Percentiles rank a stretch among this genome's conserved stretches.
phyloP scores from a whole-genome alignment of 2,797 vertebrate genomes.

The Iguana delicatissima region DNA sequence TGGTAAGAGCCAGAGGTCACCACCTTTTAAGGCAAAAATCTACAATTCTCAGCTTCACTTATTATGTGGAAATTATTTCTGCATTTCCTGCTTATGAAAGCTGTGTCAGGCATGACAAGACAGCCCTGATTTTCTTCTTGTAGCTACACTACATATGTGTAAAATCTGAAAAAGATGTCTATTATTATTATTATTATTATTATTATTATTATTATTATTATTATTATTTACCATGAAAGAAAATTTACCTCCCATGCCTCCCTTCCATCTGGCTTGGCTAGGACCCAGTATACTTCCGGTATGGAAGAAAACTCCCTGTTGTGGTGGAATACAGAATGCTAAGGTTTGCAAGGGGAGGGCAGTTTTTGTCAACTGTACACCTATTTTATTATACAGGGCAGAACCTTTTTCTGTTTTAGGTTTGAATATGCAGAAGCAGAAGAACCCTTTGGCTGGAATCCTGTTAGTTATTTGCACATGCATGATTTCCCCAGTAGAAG shows the following conservation, averaged over 20 bases:
- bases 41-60: background rate
- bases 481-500: too few relatives aligned
- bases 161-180: background rate
- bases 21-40: background rate
- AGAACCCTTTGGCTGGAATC: too few relatives aligned
- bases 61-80: background rate
- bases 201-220: too few relatives aligned
- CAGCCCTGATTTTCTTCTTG: background rate
- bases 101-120: background rate
- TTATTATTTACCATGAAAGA: background rate
- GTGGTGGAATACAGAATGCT: background rate
- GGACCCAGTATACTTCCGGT: background rate
- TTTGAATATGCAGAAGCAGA: background rate
- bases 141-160: too few relatives aligned
- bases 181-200: too few relatives aligned
- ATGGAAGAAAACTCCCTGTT: background rate
- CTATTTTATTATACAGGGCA: background rate
- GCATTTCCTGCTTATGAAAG: background rate
- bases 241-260: background rate
- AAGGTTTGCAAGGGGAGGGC: background rate
- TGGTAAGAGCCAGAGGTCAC: background rate
- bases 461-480: too few relatives aligned
- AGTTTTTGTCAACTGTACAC: background rate
- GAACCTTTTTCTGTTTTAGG: background rate
- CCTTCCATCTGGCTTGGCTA: background rate